Conservation (phyloP, 2,888 invertebrate species). For the Rotaria sp. region DNA sequence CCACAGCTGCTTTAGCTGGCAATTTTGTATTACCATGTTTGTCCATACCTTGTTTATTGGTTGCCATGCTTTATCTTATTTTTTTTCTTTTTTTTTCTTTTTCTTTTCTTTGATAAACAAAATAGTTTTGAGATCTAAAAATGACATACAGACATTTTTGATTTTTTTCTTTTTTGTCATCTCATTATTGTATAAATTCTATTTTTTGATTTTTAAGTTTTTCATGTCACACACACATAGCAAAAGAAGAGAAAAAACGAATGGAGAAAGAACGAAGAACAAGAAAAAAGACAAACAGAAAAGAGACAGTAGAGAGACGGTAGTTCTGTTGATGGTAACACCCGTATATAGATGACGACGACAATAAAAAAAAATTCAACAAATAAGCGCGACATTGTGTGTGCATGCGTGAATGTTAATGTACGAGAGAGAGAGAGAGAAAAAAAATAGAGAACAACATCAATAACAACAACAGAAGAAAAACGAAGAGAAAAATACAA, state of each 20-base stretch:
- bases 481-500: neutral
- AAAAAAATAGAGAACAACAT: slow-evolving; percentile 22
- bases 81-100: neutral
- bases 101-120: neutral
- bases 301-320: neutral
- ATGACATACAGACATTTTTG: slow-evolving; percentile 7
- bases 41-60: neutral
- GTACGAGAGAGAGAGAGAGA: neutral
- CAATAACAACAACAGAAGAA: slow-evolving; percentile 10
- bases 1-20: neutral
- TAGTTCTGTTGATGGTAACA: neutral
- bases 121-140: neutral
- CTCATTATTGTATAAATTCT: slow-evolving; percentile 9
- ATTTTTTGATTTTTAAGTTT: neutral
- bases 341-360: neutral
- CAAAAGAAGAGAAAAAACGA: neutral
- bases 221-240: neutral
- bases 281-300: neutral
- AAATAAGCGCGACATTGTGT: neutral
- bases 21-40: neutral
- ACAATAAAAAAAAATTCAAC: neutral
- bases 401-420: neutral
- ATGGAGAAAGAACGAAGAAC: neutral
- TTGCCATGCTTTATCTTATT: neutral
- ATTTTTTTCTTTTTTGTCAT: neutral